Evolutionary conservation across 2,113 vertebrate genomes (phyloP).

Genomic region (Podiceps cristatus): DNA sequence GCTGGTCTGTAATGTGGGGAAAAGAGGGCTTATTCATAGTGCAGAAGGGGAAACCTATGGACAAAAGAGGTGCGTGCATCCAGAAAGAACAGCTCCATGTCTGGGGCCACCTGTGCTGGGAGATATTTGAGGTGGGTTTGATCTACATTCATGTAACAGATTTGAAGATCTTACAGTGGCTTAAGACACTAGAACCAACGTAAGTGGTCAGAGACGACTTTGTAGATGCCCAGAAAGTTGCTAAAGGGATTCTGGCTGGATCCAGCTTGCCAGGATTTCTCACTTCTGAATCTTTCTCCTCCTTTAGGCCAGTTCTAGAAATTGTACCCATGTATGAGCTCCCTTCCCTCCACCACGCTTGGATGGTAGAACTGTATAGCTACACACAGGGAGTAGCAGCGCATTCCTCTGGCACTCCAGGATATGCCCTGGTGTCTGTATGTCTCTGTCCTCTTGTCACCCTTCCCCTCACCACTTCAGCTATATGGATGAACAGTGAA

Average conservation of each 20-base stretch:
- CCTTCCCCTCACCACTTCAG: neutral
- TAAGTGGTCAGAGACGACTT: neutral
- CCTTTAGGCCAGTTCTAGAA: neutral
- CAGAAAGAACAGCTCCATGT: too few species aligned
- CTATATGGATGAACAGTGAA: neutral
- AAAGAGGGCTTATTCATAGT: too few species aligned
- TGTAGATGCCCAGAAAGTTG: neutral
- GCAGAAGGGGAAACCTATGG: too few species aligned
- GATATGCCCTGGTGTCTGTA: neutral
- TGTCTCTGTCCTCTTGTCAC: neutral
- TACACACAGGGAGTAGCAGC: neutral
- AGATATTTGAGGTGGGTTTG: neutral
- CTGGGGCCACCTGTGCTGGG: neutral
- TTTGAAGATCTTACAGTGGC: neutral
- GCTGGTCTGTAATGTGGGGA: too few species aligned
- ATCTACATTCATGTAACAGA: neutral
- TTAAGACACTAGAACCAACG: neutral
- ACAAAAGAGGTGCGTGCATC: too few species aligned
- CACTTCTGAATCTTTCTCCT: neutral
- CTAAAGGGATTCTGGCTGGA: neutral
- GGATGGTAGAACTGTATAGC: neutral
- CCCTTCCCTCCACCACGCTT: neutral
- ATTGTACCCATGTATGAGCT: neutral
- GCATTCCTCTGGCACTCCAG: neutral
- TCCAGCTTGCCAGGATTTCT: neutral